phyloP scores from a whole-genome alignment of 2,113 vertebrate species.

The Channa argus region DNA sequence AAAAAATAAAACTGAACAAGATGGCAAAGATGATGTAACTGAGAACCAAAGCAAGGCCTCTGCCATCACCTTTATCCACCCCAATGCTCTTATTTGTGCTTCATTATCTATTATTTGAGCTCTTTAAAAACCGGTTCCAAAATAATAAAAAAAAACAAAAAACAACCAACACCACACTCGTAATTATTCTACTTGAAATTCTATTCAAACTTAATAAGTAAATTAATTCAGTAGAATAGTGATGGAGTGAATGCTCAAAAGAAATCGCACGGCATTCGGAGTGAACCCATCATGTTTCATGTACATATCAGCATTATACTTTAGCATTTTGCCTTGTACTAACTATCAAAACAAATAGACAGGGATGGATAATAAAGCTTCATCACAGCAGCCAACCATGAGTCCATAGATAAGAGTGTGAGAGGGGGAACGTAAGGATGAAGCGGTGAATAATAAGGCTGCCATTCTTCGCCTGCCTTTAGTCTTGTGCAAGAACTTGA shows the following conservation, averaged over 20 bases:
- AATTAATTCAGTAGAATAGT: slow-evolving; percentile 1
- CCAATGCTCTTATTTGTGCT: too few relatives aligned
- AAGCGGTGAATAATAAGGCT: slow-evolving; percentile 56
- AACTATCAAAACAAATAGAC: slow-evolving; percentile 42
- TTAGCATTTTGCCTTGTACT: slow-evolving; percentile 10
- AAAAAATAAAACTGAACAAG: too few relatives aligned
- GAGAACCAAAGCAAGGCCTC: too few relatives aligned
- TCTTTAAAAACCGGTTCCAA: too few relatives aligned
- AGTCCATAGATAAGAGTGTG: slow-evolving; percentile 48
- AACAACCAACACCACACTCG: neutral
- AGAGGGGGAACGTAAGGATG: slow-evolving; percentile 51
- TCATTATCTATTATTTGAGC: too few relatives aligned
- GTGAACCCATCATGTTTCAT: neutral
- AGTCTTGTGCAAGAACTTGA: slow-evolving; percentile 62
- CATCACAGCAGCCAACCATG: slow-evolving; percentile 38
- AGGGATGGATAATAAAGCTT: slow-evolving; percentile 43
- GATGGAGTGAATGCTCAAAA: neutral
- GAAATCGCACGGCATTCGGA: too few relatives aligned
- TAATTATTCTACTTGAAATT: neutral
- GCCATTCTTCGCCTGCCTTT: slow-evolving; percentile 57
- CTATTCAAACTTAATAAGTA: neutral
- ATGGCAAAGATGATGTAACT: too few relatives aligned
- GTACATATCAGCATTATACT: slow-evolving; percentile 16
- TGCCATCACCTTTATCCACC: too few relatives aligned
- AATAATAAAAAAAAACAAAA: too few relatives aligned